Base-by-base conservation (phyloP, 2,113 vertebrate genomes). In the Platanista minor region DNA sequence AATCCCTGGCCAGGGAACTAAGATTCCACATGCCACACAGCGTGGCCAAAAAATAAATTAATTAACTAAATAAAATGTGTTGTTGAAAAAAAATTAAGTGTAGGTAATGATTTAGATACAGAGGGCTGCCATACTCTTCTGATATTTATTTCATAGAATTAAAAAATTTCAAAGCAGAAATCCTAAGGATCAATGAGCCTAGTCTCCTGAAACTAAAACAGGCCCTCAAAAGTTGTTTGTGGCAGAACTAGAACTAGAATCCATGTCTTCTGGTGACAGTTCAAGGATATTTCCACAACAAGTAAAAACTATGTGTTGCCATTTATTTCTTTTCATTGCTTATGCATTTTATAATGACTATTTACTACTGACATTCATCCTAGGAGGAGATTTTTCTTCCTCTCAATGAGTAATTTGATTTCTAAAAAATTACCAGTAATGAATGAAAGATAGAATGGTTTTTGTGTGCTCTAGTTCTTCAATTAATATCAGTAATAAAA, bases 381-480 rank as follows among this genome's bases (percentile, higher is more conserved):
- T 67, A 93, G 6, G 27, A 93, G 31, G 14, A 7, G 11, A 20
- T 41, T 84, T 87, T 87, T 90, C 29, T 82, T 81, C 17, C 43
- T 66, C 29, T 97, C 46, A 87, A 67, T 67, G 94, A 57, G 52
- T 91, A 96, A 49, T 71, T 86, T 83, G 49, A 62, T 81, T 95
- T 33, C 29, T 89, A 33, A 64, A 85, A 97, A 93, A 49, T 72
- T 88, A 88, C 18, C 84, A 11, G 25, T 82, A 84, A 90, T 87
- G 31, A 94, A 91, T 83, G 54, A 96, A 93, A 92, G 31, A 62
- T 74, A 66, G 82, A 86, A 83, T 85, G 14, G 18, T 46, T 88
- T 96, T 86, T 86, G 36, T 74, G 29, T 89, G 66, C 43, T 87
- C 81, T 90, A 31, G 43, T 90, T 96, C 49, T 91, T 96, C 64